These are phyloP conservation scores for Drosophila yooni DNA, from an alignment of 2,888 invertebrate species.

Conservation along the genomic window DNA sequence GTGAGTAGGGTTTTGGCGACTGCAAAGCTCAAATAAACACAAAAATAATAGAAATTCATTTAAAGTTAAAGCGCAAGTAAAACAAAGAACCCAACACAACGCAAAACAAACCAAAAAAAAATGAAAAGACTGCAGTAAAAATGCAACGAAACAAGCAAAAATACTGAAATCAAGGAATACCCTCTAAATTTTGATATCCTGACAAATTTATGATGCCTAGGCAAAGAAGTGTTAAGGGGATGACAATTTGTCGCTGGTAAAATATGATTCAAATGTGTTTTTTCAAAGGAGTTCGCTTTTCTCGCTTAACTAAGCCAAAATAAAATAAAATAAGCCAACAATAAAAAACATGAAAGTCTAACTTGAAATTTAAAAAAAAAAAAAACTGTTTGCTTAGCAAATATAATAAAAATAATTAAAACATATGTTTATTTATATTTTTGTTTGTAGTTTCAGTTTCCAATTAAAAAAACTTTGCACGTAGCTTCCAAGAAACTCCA, in stretches of 20 bases:
- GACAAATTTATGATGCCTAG: not conserved
- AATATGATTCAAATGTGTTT: too few relatives aligned
- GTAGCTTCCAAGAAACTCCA: too few relatives aligned
- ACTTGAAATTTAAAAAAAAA: not conserved
- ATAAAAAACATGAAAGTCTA: not conserved
- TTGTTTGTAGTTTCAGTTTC: too few relatives aligned
- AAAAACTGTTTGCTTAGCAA: not conserved
- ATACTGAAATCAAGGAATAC: not conserved
- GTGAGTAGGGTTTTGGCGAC: constrained; percentile 20
- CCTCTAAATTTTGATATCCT: not conserved
- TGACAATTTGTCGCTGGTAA: not conserved
- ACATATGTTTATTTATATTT: not conserved
- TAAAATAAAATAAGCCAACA: not conserved
- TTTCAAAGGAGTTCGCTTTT: accelerated
- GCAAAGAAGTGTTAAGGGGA: too few relatives aligned
- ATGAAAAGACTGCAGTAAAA: constrained; percentile 6
- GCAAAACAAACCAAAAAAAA: not conserved
- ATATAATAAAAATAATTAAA: not conserved
- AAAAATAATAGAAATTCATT: constrained; percentile 81
- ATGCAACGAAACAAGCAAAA: constrained; percentile 15
- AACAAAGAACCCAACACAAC: constrained; percentile 50
- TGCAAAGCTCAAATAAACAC: constrained; percentile 79
- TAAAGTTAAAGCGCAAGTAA: constrained; percentile 75
- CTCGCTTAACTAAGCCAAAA: not conserved
- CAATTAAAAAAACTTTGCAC: not conserved